Base-by-base conservation (phyloP, 2,888 invertebrate genomes). In the Schizotus pectinicornis region DNA sequence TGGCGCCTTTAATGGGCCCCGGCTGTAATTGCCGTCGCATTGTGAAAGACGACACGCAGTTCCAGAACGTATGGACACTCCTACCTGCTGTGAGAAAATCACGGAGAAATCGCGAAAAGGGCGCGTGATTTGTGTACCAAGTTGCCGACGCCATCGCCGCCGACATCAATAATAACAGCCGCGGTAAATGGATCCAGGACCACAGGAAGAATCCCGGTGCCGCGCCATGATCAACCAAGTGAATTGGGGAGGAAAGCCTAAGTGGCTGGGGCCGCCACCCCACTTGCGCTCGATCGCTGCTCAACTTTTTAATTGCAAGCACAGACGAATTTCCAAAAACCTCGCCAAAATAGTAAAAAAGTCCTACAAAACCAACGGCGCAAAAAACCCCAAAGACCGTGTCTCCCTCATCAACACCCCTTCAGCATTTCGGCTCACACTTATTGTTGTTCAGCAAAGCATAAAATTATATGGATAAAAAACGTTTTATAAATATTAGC, bases 241-340 rank as follows among this genome's bases (percentile, higher is more conserved):
- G 74, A 68, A 74, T 67, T 69, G 64, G 69, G 58, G 64, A 66
- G 73, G 72, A 75, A 75, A 74, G 68, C 67, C 70, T 72, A 74
- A 75, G 74, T 75, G 72, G 73, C 74, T 74, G 70, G 63, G 69
- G 70, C 68, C 69, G 63, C 67, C 41, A 62, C 56, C 70, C 67
- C 69, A 67, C 67, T 64, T 56, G 52, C 58, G 56, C 64, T 64
- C 56, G 64, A 61, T 59, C 67, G 69, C 68, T 72, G 50, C 7
- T 31, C 12, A 22, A 38, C 34, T 56, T 53, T 43, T 42, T 37
- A 46, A 49, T 56, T 47, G 42, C 42, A 33, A 46, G 13, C 38
- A 38, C 43, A 11, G 9, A 39, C n/a, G 12, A 12, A 39, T 39
- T 39, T 12, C 8, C 36, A 37, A 22, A 48, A 48, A 37, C n/a